Base-by-base conservation (phyloP, 2,888 invertebrate genomes). In the Himalopsyche tibetana region DNA sequence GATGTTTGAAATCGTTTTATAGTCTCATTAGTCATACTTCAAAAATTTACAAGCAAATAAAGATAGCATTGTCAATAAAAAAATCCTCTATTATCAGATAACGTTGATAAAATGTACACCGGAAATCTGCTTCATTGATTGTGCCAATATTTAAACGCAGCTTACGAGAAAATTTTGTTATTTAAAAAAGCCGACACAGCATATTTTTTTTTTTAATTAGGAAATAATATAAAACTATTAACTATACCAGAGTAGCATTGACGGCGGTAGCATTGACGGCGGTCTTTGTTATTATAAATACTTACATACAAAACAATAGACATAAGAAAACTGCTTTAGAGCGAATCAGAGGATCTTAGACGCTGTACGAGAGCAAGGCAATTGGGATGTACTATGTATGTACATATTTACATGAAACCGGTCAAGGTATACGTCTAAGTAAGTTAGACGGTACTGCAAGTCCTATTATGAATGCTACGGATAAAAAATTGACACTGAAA, bases 401-500 rank as follows among this genome's bases (percentile, higher is more conserved):
- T 74, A 38, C 28, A 36, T 74, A 74, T 74, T 6, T 12, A 38
- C 69, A 74, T 74, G 74, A 74, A 74, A 36, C 28, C 74, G 28
- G 74, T 74, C 74, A 74, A 74, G 74, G 74, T 74, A 74, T 74
- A 74, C 36, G 74, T 15, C 74, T 15, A 12, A 74, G 36, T 74
- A 6, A 8, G 69, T 4, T 17, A 63, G 63, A 63, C 63, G 19
- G 19, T 36, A 38, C 74, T 9, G 38, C 12, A 74, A 38, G 36
- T 38, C 74, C 5, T 74, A 2, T 6, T 74, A 38, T 74, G 12
- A 9, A 2, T 74, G 15, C 12, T 11, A 19, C 19, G 19, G n/a
- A 9, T 63, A 63, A 19, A 12, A 28, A 63, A 63, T 19, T 28
- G 9, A 8, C 28, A 8, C 51, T 45, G 15, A 51, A 51, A 15